These are phyloP conservation scores for Enteromius unitaeniatus DNA, from an alignment of 2,797 vertebrate genomes.

Conservation along the genomic window DNA sequence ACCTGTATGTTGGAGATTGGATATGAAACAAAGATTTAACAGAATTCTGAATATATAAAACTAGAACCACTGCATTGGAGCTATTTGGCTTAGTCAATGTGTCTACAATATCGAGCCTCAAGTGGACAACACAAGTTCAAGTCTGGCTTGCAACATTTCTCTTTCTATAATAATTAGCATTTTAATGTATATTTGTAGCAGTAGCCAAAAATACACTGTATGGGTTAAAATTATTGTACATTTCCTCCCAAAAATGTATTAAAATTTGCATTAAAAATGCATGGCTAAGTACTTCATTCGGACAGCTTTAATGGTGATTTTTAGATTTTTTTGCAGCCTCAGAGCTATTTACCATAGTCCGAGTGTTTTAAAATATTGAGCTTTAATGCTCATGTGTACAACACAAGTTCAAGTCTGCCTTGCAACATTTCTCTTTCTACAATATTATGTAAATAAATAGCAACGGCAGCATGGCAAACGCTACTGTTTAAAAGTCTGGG, in stretches of 20 bases:
- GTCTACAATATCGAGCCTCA: background rate
- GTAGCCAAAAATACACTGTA: too few relatives aligned
- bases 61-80: background rate
- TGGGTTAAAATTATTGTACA: too few relatives aligned
- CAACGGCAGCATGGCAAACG: background rate
- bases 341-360: background rate
- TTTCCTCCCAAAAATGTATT: too few relatives aligned
- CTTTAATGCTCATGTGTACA: background rate
- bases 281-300: too few relatives aligned
- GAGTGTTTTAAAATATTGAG: background rate
- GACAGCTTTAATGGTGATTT: too few relatives aligned
- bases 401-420: background rate
- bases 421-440: background rate
- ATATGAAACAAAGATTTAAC: background rate
- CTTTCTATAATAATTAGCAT: background rate
- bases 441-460: background rate
- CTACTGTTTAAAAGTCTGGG: background rate
- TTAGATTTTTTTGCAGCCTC: too few relatives aligned
- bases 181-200: background rate
- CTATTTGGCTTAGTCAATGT: background rate
- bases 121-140: background rate
- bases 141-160: background rate
- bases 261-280: too few relatives aligned
- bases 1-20: conserved; percentile 1
- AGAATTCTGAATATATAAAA: background rate